Conservation (phyloP, 30 jellyfish, hydroid and myxozoan species). For the Hydractinia echinata region DNA sequence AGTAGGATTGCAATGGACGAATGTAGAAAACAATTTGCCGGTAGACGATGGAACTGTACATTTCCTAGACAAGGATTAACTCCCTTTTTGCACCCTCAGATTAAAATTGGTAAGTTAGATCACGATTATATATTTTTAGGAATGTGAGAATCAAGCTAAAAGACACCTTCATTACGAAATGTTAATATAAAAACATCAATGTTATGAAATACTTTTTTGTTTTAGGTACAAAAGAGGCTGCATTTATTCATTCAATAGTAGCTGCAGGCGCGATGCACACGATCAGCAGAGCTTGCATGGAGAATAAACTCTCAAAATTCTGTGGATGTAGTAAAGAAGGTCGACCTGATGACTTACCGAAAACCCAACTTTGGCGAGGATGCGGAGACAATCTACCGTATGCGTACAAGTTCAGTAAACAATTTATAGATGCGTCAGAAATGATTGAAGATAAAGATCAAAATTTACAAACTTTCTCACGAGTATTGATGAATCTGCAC, state of each 20-base stretch:
- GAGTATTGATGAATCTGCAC: slow-evolving; percentile 88
- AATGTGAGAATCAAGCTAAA: not conserved
- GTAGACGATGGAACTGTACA: slow-evolving; percentile 93
- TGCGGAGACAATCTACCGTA: slow-evolving; percentile 96
- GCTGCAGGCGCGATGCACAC: slow-evolving; percentile 94
- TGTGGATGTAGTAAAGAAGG: slow-evolving; percentile 89
- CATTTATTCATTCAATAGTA: slow-evolving; percentile 67
- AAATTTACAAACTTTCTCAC: slow-evolving; percentile 30
- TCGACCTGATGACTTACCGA: slow-evolving; percentile 53
- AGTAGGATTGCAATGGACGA: slow-evolving; percentile 74
- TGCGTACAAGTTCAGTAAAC: slow-evolving; percentile 77
- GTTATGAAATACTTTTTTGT: not conserved
- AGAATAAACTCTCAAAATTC: slow-evolving; percentile 65
- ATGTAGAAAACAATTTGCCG: slow-evolving; percentile 71
- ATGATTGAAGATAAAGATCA: slow-evolving; percentile 29
- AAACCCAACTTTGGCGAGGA: slow-evolving; percentile 74
- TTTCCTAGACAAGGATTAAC: slow-evolving; percentile 55
- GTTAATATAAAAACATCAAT: too few relatives aligned
- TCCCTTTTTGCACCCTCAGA: slow-evolving; percentile 59
- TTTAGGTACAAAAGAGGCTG: slow-evolving; percentile 79
- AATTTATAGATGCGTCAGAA: slow-evolving; percentile 71
- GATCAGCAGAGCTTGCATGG: slow-evolving; percentile 98
- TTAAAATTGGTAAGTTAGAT: slow-evolving; percentile 58
- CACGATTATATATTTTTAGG: not conserved
- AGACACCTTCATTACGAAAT: too few relatives aligned